Conservation (phyloP, 2,888 invertebrate genomes). For the Slavum lentiscoides region DNA sequence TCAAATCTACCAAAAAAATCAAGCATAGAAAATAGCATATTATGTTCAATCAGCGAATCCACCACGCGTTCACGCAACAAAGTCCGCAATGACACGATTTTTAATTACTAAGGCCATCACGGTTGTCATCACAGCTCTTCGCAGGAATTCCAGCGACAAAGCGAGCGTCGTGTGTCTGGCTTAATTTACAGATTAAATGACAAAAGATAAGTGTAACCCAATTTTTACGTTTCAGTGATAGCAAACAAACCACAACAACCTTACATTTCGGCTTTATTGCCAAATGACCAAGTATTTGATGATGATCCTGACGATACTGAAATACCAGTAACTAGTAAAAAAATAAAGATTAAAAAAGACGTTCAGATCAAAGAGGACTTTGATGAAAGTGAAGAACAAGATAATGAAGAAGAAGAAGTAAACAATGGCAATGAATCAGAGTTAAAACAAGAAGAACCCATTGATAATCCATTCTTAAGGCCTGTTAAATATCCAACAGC, state of each 20-base stretch:
- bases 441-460: constrained; percentile 58
- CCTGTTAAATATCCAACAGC: constrained; percentile 61
- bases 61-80: too few relatives aligned
- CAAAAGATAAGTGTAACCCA: constrained; percentile 1
- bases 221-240: constrained; percentile 70
- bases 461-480: constrained; percentile 76
- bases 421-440: constrained; percentile 62
- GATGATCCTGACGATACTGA: constrained; percentile 75
- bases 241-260: constrained; percentile 83
- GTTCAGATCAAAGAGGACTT: constrained; percentile 57
- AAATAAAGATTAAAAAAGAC: constrained; percentile 57
- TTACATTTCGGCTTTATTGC: constrained; percentile 82
- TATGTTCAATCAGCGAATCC: too few relatives aligned
- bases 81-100: too few relatives aligned
- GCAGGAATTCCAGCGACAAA: too few relatives aligned
- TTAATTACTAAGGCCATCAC: too few relatives aligned
- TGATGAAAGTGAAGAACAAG: constrained; percentile 60
- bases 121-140: too few relatives aligned
- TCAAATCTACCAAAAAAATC: too few relatives aligned
- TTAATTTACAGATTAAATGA: not conserved
- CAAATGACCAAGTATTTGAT: constrained; percentile 93
- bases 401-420: constrained; percentile 60
- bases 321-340: constrained; percentile 58
- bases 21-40: too few relatives aligned
- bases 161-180: too few relatives aligned